Conservation (phyloP, 2,797 vertebrate species). For the Sebastes steindachneri region DNA sequence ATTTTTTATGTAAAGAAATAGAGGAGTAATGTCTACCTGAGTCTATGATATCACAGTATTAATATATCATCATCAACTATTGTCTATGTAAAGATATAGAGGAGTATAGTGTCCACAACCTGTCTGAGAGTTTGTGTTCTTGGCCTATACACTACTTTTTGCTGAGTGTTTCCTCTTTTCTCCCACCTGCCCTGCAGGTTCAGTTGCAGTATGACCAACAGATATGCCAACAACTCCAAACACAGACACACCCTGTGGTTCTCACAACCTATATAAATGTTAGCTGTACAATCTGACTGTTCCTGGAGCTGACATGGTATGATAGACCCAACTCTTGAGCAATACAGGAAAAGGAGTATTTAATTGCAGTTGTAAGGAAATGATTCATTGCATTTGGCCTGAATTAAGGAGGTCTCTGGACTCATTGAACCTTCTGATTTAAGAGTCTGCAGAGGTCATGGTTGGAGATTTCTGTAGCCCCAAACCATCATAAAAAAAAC, state of each 20-base stretch:
- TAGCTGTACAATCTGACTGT: background rate
- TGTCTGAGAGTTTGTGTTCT: background rate
- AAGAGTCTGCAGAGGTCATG: background rate
- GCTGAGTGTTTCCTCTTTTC: background rate
- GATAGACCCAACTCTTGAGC: background rate
- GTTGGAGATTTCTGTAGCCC: background rate
- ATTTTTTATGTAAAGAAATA: no score
- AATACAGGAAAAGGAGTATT: background rate
- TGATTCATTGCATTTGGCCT: background rate
- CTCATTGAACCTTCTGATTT: background rate
- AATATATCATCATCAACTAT: no score
- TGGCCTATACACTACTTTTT: no score
- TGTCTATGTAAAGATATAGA: no score
- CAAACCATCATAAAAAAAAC: background rate
- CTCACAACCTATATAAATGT: slow-evolving; percentile 6
- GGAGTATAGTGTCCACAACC: background rate
- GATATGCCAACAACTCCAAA: background rate
- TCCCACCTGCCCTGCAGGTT: background rate
- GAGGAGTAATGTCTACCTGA: no score
- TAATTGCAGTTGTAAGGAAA: background rate
- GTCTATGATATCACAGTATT: no score
- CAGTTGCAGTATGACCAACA: background rate
- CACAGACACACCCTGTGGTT: slow-evolving; percentile 11
- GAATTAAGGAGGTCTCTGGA: background rate
- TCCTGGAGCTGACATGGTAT: background rate